These are phyloP conservation scores for Psephotus haematonotus DNA, from an alignment of 2,113 vertebrate species.

Conservation along the genomic window DNA sequence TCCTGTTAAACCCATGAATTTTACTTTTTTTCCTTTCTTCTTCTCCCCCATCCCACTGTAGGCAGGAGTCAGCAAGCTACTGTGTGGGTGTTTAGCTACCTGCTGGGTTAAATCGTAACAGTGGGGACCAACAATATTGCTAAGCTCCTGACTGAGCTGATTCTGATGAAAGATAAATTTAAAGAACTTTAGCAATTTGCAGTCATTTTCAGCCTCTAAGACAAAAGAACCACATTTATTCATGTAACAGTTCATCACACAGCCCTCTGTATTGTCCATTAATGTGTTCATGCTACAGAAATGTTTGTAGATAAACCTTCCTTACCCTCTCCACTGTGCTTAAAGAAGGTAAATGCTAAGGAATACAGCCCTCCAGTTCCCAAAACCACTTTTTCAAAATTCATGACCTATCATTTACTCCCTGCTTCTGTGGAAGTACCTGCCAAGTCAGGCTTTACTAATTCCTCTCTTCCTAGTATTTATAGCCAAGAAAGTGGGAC, in stretches of 20 bases:
- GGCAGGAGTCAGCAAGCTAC: not conserved
- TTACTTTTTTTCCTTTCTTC: not conserved
- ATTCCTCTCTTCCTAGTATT: not conserved
- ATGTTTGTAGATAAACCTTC: not conserved
- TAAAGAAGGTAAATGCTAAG: not conserved
- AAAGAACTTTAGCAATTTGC: not conserved
- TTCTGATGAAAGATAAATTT: not conserved
- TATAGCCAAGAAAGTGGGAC: constrained; percentile 3
- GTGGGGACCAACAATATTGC: not conserved
- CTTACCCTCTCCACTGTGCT: not conserved
- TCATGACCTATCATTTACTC: not conserved
- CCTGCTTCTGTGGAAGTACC: not conserved
- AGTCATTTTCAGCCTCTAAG: not conserved
- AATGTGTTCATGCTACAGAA: not conserved
- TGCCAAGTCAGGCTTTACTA: not conserved
- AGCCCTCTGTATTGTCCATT: not conserved
- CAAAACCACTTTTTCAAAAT: not conserved
- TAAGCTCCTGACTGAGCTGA: not conserved
- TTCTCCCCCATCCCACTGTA: not conserved
- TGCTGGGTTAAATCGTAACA: not conserved
- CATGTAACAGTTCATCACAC: not conserved
- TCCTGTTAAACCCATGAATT: not conserved
- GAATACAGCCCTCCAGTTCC: not conserved
- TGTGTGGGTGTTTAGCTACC: not conserved
- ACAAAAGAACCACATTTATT: constrained; percentile 8